A percentile compares a stretch with the other conserved stretches of the same genome.
Conservation (phyloP, 2,797 vertebrate species). For the Discoglossus pictus region DNA sequence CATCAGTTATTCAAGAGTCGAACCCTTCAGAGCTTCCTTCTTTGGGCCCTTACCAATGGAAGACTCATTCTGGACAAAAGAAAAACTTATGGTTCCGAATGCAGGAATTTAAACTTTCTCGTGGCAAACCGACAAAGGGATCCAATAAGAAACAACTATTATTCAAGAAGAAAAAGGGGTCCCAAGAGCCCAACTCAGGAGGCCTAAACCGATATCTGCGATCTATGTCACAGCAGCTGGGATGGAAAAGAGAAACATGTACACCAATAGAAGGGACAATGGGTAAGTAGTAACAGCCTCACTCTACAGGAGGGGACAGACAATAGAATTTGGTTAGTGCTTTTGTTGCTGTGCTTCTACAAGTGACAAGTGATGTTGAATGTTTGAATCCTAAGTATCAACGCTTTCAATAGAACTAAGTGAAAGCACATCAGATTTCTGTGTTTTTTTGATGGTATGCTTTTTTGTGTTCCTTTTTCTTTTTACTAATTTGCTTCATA, state of each 20-base stretch:
- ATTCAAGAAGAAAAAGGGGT: conserved; percentile 75
- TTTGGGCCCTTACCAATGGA: conserved; percentile 33
- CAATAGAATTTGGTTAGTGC: no score
- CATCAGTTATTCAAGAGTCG: not conserved
- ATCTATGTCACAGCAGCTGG: conserved; percentile 77
- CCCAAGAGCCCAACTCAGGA: conserved; percentile 28
- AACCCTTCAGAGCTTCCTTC: not conserved
- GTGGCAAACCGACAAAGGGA: not conserved
- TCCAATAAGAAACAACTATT: conserved; percentile 64
- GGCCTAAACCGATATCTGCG: conserved; percentile 76
- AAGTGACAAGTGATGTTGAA: no score
- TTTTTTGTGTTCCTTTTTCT: no score
- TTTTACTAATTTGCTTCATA: no score
- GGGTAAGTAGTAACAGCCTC: conserved; percentile 13
- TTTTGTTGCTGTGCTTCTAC: no score
- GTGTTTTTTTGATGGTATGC: no score
- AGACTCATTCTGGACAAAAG: conserved; percentile 52
- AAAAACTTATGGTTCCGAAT: conserved; percentile 80
- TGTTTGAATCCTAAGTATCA: no score
- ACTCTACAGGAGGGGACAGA: not conserved
- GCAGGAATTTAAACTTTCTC: conserved; percentile 78
- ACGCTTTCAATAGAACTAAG: no score
- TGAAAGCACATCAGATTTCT: no score
- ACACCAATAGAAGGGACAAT: not conserved
- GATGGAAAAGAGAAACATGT: conserved; percentile 57